Percentiles rank a stretch among this genome's conserved stretches.
These are phyloP conservation scores for Delia radicum DNA, from an alignment of 1,140 invertebrate species.

Conservation along the genomic window DNA sequence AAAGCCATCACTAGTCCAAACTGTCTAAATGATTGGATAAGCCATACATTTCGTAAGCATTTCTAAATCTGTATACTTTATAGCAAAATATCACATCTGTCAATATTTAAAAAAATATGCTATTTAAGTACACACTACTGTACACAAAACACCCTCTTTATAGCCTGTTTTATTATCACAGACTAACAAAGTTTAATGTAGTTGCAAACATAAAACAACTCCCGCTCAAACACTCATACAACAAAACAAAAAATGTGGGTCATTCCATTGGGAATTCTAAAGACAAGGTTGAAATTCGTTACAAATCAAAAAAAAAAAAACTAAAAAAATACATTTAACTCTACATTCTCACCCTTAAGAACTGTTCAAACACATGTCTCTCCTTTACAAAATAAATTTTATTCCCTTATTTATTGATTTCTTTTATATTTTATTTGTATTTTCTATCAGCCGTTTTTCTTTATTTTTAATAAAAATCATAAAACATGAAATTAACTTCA, in stretches of 20 bases:
- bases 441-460: too few species aligned
- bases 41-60: too few species aligned
- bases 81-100: too few species aligned
- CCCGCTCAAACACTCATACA: neutral
- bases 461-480: neutral
- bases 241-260: slow-evolving; percentile 41
- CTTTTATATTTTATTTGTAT: neutral
- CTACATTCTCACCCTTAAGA: neutral
- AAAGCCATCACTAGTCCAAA: too few species aligned
- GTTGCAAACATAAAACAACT: neutral
- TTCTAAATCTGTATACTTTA: too few species aligned
- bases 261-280: slow-evolving; percentile 52
- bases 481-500: neutral
- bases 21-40: too few species aligned
- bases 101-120: too few species aligned
- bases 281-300: neutral
- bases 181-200: neutral
- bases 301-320: too few species aligned
- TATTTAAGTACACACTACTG: too few species aligned
- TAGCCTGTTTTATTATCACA: neutral
- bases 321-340: neutral
- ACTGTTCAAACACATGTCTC: neutral
- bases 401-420: slow-evolving; percentile 4
- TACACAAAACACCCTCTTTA: too few species aligned
- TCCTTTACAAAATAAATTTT: neutral